phyloP scores from a whole-genome alignment of 2,888 invertebrate genomes.

The Teleogryllus oceanicus region DNA sequence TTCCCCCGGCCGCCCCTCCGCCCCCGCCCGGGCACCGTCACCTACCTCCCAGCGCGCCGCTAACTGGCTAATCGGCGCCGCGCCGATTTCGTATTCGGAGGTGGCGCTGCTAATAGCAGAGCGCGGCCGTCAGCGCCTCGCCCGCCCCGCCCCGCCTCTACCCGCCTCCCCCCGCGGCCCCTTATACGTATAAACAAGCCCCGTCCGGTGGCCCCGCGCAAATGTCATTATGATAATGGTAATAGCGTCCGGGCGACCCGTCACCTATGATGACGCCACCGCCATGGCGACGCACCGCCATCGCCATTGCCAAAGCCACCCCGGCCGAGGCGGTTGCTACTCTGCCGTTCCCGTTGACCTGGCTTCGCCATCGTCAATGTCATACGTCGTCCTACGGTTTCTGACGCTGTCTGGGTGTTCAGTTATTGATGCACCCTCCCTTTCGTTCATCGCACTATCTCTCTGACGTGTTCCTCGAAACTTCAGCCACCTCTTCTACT shows the following conservation, averaged over 20 bases:
- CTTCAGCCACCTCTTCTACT: too few species aligned
- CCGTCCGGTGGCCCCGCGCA: not conserved
- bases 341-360: too few species aligned
- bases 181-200: not conserved
- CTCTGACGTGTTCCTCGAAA: too few species aligned
- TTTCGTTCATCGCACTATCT: too few species aligned
- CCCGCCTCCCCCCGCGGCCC: not conserved
- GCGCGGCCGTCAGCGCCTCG: not conserved
- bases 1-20: too few species aligned
- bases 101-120: not conserved
- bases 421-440: too few species aligned
- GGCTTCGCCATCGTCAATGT: too few species aligned
- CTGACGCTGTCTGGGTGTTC: too few species aligned
- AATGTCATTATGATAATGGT: conserved; percentile 10
- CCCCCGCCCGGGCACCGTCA: too few species aligned
- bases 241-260: not conserved
- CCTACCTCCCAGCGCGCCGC: not conserved
- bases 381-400: too few species aligned
- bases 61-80: not conserved
- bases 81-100: not conserved
- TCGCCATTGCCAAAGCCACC: not conserved
- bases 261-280: not conserved
- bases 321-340: too few species aligned
- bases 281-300: not conserved
- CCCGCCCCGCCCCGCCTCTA: not conserved